These are phyloP conservation scores for Glaucidium brasilianum DNA, from an alignment of 2,113 vertebrate genomes.

Conservation along the genomic window DNA sequence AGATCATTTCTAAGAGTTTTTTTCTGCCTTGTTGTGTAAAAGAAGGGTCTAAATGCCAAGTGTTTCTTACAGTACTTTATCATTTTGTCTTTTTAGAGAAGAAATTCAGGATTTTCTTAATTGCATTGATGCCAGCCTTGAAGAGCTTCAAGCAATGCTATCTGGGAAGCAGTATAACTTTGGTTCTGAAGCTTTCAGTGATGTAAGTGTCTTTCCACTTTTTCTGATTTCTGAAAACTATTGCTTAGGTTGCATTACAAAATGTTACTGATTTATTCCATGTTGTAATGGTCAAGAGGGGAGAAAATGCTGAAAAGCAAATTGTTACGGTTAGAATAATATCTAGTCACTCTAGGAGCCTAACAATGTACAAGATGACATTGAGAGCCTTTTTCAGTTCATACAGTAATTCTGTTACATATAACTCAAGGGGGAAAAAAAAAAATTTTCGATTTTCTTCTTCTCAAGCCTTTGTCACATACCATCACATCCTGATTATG, in stretches of 20 bases:
- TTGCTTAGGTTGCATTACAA: background rate
- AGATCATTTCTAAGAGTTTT: background rate
- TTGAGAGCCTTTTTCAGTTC: background rate
- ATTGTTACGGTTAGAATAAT: background rate
- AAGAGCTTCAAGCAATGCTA: conserved; percentile 64
- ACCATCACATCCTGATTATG: background rate
- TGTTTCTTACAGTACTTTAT: background rate
- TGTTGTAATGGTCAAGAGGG: background rate
- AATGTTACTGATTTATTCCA: background rate
- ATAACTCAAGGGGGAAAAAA: fast-evolving
- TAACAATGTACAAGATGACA: background rate
- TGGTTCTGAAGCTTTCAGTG: background rate
- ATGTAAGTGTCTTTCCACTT: conserved; percentile 34
- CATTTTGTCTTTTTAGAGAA: conserved; percentile 42
- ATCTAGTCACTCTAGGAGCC: background rate
- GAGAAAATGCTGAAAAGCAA: background rate
- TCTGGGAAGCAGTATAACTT: conserved; percentile 58
- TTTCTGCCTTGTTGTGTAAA: background rate
- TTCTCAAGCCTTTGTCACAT: background rate
- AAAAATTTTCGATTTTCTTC: background rate
- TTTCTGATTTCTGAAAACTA: background rate
- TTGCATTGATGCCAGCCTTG: conserved; percentile 59
- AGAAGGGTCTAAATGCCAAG: background rate
- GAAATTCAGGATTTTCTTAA: conserved; percentile 70
- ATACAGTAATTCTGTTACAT: background rate